phyloP scores from a whole-genome alignment of 1,140 invertebrate genomes.

The Tyrophagus putrescentiae region DNA sequence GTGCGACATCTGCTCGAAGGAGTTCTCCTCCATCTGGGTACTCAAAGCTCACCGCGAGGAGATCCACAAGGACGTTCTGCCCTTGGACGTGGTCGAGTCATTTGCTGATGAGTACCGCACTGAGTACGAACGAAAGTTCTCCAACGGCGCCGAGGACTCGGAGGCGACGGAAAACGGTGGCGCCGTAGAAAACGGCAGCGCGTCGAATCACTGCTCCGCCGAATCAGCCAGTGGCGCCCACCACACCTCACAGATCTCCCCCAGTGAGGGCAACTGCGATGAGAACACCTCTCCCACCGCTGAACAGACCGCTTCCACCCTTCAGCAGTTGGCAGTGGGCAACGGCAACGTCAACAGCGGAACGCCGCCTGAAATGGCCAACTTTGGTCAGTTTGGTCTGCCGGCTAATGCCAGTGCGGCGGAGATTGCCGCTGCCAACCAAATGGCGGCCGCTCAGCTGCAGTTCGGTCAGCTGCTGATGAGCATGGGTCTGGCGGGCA shows the following conservation, averaged over 20 bases:
- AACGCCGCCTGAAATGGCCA: background rate
- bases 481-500: slow-evolving; percentile 47
- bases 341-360: slow-evolving; percentile 29
- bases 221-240: background rate
- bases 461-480: slow-evolving; percentile 62
- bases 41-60: slow-evolving; percentile 89
- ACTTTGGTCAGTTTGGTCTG: slow-evolving; percentile 11
- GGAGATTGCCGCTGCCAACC: slow-evolving; percentile 55
- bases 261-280: no score
- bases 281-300: background rate
- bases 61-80: slow-evolving; percentile 76
- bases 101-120: slow-evolving; percentile 76
- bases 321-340: slow-evolving; percentile 28
- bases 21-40: slow-evolving; percentile 88
- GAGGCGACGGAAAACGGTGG: slow-evolving; percentile 23
- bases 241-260: background rate
- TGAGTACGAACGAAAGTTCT: slow-evolving; percentile 62
- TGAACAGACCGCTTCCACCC: background rate
- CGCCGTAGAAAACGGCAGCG: slow-evolving; percentile 37
- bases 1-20: slow-evolving; percentile 79
- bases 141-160: slow-evolving; percentile 37
- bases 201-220: slow-evolving; percentile 35
- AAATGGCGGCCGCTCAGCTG: slow-evolving; percentile 53
- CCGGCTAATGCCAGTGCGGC: slow-evolving; percentile 21
- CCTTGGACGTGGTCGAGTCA: slow-evolving; percentile 69